Evolutionary conservation across 2,797 vertebrate species (phyloP).

Genomic region (Acridotheres tristis): DNA sequence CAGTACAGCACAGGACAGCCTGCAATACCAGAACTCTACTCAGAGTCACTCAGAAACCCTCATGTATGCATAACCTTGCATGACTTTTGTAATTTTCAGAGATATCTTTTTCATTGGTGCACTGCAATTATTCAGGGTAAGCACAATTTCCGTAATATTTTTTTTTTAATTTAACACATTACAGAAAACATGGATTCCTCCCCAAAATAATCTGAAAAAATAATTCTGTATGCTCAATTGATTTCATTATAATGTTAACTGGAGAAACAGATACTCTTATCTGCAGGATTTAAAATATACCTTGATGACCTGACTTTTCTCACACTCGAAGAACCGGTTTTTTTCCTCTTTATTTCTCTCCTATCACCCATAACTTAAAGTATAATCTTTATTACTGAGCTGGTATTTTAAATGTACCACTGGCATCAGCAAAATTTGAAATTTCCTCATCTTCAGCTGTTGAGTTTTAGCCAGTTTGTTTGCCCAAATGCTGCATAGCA

Average conservation of each 20-base stretch:
- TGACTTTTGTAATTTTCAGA: background rate
- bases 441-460: background rate
- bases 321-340: background rate
- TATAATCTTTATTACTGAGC: slow-evolving; percentile 22
- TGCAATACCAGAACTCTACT: background rate
- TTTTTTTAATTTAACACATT: background rate
- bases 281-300: background rate
- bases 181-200: background rate
- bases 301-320: background rate
- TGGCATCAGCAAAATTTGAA: slow-evolving; percentile 1
- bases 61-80: background rate
- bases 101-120: background rate
- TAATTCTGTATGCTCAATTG: background rate
- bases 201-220: background rate
- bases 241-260: background rate
- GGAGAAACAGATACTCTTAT: background rate
- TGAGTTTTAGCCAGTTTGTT: background rate
- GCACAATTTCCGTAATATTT: rapidly evolving
- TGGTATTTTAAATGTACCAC: background rate
- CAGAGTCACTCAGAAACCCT: background rate
- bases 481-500: background rate
- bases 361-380: slow-evolving; percentile 2
- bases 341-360: slow-evolving; percentile 8
- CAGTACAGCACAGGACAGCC: background rate
- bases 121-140: background rate